Percentiles rank a stretch among this genome's conserved stretches.
phyloP scores from a whole-genome alignment of 2,888 invertebrate genomes.

The Cryptocephalus moraei region DNA sequence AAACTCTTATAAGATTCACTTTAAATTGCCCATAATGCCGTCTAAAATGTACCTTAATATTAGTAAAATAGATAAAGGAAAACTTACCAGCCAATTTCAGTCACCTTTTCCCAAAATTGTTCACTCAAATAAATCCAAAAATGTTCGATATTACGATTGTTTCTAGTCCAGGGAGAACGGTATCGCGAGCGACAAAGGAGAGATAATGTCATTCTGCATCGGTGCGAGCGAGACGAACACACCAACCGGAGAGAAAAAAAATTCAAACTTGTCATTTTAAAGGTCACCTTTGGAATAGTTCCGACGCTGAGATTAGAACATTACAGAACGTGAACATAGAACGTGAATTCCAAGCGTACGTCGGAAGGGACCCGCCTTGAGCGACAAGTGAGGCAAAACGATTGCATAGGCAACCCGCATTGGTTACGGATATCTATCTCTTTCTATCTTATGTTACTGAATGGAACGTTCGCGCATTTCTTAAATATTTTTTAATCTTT shows the following conservation, averaged over 20 bases:
- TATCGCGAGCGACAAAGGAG: background rate
- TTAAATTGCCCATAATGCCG: no score
- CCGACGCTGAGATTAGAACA: no score
- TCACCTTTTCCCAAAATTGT: conserved; percentile 20
- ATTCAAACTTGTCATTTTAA: background rate
- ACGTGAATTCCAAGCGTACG: no score
- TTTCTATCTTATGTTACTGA: no score
- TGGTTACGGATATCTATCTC: no score
- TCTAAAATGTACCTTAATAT: background rate
- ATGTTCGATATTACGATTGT: background rate
- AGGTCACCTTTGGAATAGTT: conserved; percentile 9
- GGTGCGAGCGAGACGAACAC: conserved; percentile 2
- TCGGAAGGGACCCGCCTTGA: no score
- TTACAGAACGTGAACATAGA: no score
- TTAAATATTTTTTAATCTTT: no score
- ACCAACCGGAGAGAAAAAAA: conserved; percentile 5
- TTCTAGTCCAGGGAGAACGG: background rate
- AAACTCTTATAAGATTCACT: no score
- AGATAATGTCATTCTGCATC: background rate
- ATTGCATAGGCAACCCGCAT: no score
- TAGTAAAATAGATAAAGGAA: background rate
- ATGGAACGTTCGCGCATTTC: no score
- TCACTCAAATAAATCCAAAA: conserved; percentile 1
- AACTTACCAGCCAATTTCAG: conserved; percentile 16
- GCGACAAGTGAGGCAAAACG: no score